Evolutionary conservation across 2,113 vertebrate genomes (phyloP).

Genomic region (Tiliqua scincoides): DNA sequence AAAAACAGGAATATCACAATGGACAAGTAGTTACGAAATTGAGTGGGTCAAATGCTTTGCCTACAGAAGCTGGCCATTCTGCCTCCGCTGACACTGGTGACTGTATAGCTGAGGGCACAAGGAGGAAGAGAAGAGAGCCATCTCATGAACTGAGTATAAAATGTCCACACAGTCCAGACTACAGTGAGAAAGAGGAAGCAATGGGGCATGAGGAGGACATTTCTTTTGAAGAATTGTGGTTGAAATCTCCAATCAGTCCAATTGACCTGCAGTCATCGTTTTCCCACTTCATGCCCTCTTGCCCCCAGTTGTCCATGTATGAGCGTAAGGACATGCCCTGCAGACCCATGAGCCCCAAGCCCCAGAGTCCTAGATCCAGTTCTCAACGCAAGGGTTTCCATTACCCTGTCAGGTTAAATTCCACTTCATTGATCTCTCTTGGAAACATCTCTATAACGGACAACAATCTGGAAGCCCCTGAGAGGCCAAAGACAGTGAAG

Average conservation of each 20-base stretch:
- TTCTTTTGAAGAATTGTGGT: constrained; percentile 64
- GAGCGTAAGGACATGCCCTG: constrained; percentile 74
- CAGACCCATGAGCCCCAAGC: constrained; percentile 87
- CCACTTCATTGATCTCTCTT: constrained; percentile 77
- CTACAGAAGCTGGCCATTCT: constrained; percentile 31
- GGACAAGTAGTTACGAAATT: constrained; percentile 40
- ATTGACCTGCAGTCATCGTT: constrained; percentile 42
- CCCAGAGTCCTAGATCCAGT: constrained; percentile 74
- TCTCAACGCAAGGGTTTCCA: constrained; percentile 67
- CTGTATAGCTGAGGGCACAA: constrained; percentile 61
- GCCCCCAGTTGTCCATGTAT: constrained; percentile 55
- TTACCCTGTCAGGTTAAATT: constrained; percentile 68
- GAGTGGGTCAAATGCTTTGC: constrained; percentile 57
- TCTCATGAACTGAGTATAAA: constrained; percentile 64
- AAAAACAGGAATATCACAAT: constrained; percentile 37
- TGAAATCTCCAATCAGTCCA: constrained; percentile 58
- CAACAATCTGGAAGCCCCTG: constrained; percentile 67
- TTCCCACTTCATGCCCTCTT: constrained; percentile 62
- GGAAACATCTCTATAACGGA: constrained; percentile 74
- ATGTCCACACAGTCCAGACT: constrained; percentile 45
- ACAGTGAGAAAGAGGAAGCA: constrained; percentile 49
- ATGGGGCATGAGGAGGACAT: constrained; percentile 50
- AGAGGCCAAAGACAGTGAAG: constrained; percentile 79
- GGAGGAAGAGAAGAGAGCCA: constrained; percentile 71
- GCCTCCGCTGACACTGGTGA: constrained; percentile 35